These are phyloP conservation scores for Tiliqua scincoides DNA, from an alignment of 2,113 vertebrate species.

Conservation along the genomic window DNA sequence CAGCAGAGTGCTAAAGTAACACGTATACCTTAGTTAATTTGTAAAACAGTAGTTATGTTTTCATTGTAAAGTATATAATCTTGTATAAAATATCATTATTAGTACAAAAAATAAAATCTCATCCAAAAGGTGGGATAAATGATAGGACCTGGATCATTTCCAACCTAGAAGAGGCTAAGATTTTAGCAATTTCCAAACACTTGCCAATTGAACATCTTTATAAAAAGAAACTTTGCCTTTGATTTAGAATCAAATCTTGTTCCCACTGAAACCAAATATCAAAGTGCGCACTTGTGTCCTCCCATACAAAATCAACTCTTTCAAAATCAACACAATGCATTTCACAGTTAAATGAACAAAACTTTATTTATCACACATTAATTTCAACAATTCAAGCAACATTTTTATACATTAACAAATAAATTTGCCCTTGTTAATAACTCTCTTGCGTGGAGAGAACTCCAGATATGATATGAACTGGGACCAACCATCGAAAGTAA, in stretches of 20 bases:
- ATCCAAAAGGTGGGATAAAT: too few species aligned
- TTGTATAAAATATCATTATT: not conserved
- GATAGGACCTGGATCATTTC: not conserved
- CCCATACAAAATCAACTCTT: not conserved
- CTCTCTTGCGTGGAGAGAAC: not conserved
- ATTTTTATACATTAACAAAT: not conserved
- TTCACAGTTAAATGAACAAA: conserved; percentile 22
- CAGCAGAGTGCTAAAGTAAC: not conserved
- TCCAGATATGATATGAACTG: not conserved
- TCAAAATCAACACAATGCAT: not conserved
- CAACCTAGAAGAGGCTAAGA: not conserved
- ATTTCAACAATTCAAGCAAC: not conserved
- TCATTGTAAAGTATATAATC: not conserved
- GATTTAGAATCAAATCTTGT: conserved; percentile 19
- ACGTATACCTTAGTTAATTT: not conserved
- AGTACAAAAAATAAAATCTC: not conserved
- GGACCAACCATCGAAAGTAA: not conserved
- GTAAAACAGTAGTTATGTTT: not conserved
- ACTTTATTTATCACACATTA: not conserved
- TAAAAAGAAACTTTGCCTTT: not conserved
- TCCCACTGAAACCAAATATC: conserved; percentile 23
- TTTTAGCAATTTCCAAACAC: not conserved
- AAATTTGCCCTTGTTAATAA: not conserved
- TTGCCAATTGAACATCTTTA: not conserved
- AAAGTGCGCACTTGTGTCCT: conserved; percentile 6